phyloP scores from a whole-genome alignment of 2,888 invertebrate genomes.

The Hemicrepidius hirtus region DNA sequence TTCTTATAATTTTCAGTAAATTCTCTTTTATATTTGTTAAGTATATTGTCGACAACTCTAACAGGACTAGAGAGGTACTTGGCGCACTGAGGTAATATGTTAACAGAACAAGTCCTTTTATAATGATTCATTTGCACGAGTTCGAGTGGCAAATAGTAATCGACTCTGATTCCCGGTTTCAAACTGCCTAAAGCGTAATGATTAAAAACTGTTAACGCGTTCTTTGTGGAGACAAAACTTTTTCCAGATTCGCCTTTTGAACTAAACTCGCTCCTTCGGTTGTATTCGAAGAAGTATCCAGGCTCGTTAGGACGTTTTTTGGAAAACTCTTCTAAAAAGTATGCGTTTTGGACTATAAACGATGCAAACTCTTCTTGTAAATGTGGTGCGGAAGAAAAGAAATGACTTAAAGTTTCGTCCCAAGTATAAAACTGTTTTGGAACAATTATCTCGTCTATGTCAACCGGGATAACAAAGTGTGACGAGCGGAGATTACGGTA shows the following conservation, averaged over 20 bases:
- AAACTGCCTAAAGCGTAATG: slow-evolving; percentile 82
- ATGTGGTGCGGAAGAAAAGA: slow-evolving; percentile 47
- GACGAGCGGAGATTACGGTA: slow-evolving; percentile 81
- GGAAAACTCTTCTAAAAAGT: slow-evolving; percentile 65
- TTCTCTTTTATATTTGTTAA: slow-evolving; percentile 62
- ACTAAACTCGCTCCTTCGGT: slow-evolving; percentile 70
- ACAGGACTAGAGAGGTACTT: slow-evolving; percentile 64
- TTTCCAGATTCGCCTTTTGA: slow-evolving; percentile 81
- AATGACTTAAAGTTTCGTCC: slow-evolving; percentile 74
- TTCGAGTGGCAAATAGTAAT: slow-evolving; percentile 76
- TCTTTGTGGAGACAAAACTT: slow-evolving; percentile 80
- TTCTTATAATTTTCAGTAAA: slow-evolving; percentile 56
- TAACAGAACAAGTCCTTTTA: slow-evolving; percentile 71
- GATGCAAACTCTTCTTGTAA: slow-evolving; percentile 72
- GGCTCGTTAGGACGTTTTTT: slow-evolving; percentile 41
- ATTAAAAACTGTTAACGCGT: slow-evolving; percentile 83
- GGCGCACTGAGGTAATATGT: slow-evolving; percentile 67
- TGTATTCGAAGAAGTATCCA: slow-evolving; percentile 60
- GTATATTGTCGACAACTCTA: slow-evolving; percentile 61
- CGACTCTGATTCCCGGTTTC: slow-evolving; percentile 73
- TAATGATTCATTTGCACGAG: slow-evolving; percentile 82
- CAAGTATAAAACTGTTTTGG: slow-evolving; percentile 78
- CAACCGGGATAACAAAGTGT: slow-evolving; percentile 80
- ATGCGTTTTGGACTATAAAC: slow-evolving; percentile 80
- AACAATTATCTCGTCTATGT: slow-evolving; percentile 84